These are phyloP conservation scores for Pyrochroa serraticornis DNA, from an alignment of 2,888 invertebrate species.

Conservation along the genomic window DNA sequence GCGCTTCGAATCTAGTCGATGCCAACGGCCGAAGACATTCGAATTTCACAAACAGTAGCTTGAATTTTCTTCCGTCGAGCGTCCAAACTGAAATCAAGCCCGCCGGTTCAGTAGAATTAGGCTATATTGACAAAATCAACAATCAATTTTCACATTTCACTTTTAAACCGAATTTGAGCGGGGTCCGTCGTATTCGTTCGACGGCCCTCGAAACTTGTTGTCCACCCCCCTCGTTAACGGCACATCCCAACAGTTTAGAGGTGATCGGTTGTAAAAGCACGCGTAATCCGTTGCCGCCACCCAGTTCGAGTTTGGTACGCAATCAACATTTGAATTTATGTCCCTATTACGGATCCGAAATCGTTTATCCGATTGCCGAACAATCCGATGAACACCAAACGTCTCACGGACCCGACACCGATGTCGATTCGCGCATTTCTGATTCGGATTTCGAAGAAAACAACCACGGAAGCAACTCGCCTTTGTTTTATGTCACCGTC, in stretches of 20 bases:
- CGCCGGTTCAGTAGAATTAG: slow-evolving; percentile 65
- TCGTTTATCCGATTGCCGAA: slow-evolving; percentile 84
- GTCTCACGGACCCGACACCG: slow-evolving; percentile 67
- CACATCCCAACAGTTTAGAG: slow-evolving; percentile 82
- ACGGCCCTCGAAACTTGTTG: slow-evolving; percentile 75
- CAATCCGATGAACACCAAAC: slow-evolving; percentile 80
- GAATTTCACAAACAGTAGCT: slow-evolving; percentile 67
- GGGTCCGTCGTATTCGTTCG: slow-evolving; percentile 72
- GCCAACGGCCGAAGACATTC: slow-evolving; percentile 60
- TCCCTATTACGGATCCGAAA: slow-evolving; percentile 70
- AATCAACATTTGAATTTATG: slow-evolving; percentile 75
- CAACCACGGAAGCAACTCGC: slow-evolving; percentile 71
- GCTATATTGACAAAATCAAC: slow-evolving; percentile 58
- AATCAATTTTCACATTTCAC: slow-evolving; percentile 53
- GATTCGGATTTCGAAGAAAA: slow-evolving; percentile 72
- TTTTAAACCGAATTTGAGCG: slow-evolving; percentile 47
- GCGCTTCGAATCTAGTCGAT: slow-evolving; percentile 39
- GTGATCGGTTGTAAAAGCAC: slow-evolving; percentile 68
- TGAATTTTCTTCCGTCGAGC: slow-evolving; percentile 60
- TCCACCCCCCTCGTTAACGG: slow-evolving; percentile 74
- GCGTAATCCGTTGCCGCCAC: slow-evolving; percentile 73
- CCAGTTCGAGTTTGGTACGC: slow-evolving; percentile 71
- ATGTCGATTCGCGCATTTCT: slow-evolving; percentile 65
- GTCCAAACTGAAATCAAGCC: slow-evolving; percentile 57
- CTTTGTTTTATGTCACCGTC: slow-evolving; percentile 60